These are phyloP conservation scores for Festucalex cinctus DNA, from an alignment of 2,113 vertebrate species.

Conservation along the genomic window DNA sequence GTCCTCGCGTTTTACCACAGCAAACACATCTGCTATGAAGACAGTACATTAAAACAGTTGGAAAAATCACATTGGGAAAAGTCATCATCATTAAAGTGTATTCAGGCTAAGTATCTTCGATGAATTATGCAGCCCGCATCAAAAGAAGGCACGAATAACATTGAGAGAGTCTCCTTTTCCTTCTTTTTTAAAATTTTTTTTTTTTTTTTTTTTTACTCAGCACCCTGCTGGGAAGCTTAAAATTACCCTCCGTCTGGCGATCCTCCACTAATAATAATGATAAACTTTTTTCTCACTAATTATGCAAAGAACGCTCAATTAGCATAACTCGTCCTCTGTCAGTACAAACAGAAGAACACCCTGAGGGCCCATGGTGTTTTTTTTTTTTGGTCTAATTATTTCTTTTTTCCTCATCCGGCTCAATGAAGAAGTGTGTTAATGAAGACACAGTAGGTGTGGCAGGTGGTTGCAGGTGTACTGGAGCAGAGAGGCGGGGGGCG, in stretches of 20 bases:
- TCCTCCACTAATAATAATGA: conserved; percentile 76
- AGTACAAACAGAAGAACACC: conserved; percentile 74
- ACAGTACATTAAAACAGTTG: conserved; percentile 70
- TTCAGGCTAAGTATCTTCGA: conserved; percentile 70
- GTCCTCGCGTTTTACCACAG: conserved; percentile 39
- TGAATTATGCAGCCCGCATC: conserved; percentile 70
- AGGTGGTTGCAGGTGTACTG: conserved; percentile 50
- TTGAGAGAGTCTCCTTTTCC: conserved; percentile 68
- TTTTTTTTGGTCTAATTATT: conserved; percentile 19
- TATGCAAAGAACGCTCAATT: conserved; percentile 80
- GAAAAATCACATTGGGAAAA: conserved; percentile 72
- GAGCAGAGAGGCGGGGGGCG: conserved; percentile 8
- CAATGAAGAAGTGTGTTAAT: conserved; percentile 72
- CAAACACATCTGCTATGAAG: conserved; percentile 62
- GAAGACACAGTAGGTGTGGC: conserved; percentile 42
- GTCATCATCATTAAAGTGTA: conserved; percentile 76
- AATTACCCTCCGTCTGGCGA: conserved; percentile 75
- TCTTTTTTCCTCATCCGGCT: conserved; percentile 36
- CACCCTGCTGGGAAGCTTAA: conserved; percentile 76
- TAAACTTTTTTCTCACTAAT: conserved; percentile 72
- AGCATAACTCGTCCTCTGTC: conserved; percentile 80
- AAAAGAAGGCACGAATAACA: conserved; percentile 71
- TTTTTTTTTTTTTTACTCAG: conserved; percentile 51
- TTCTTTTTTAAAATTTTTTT: conserved; percentile 9
- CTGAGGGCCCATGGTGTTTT: conserved; percentile 64